phyloP scores from a whole-genome alignment of 2,888 invertebrate genomes.

The Lamellibrachia satsuma region DNA sequence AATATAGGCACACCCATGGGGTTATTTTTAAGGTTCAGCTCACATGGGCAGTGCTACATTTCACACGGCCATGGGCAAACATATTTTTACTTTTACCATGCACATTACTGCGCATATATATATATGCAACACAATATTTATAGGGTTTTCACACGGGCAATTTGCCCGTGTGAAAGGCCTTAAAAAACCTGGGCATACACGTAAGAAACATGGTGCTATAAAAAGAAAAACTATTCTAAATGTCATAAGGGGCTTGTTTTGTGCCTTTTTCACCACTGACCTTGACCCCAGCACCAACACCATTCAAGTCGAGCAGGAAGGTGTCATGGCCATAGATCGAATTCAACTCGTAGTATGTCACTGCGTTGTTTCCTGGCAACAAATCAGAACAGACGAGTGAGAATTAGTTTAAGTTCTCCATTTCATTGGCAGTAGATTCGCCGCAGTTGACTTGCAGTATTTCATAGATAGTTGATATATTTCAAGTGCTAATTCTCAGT shows the following conservation, averaged over 20 bases:
- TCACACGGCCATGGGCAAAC: too few species aligned
- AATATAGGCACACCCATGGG: too few species aligned
- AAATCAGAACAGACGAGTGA: not conserved
- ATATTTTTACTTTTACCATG: too few species aligned
- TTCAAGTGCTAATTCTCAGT: not conserved
- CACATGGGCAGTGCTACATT: too few species aligned
- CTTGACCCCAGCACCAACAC: conserved; percentile 64
- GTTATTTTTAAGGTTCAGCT: too few species aligned
- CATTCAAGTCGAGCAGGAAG: conserved; percentile 63
- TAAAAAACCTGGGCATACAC: not conserved
- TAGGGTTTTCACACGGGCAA: too few species aligned
- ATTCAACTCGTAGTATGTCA: conserved; percentile 64
- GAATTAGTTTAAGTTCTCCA: not conserved
- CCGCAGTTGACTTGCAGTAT: not conserved
- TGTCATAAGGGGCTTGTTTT: not conserved
- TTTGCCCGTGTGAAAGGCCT: too few species aligned
- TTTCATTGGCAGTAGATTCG: not conserved
- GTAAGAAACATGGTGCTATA: not conserved
- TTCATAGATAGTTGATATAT: not conserved
- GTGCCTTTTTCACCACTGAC: conserved; percentile 40
- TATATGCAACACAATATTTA: too few species aligned
- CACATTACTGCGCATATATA: too few species aligned
- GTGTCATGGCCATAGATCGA: conserved; percentile 66
- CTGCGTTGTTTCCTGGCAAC: conserved; percentile 56
- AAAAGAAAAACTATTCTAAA: conserved; percentile 9